Base-by-base conservation (phyloP, 1,140 invertebrate genomes). In the Nephotettix cincticeps region DNA sequence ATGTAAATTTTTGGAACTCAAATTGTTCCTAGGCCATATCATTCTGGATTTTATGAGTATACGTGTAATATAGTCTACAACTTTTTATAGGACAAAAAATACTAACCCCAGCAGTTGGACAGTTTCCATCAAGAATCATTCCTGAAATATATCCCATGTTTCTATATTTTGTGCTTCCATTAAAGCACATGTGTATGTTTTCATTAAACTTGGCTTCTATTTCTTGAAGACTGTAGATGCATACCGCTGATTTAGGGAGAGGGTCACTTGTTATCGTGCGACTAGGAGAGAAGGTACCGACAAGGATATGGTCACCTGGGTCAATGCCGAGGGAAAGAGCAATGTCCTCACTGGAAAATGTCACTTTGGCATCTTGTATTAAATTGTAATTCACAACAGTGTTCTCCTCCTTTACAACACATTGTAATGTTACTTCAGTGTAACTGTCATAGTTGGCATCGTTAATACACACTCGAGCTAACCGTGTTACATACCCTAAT, bases 151-250 rank as follows among this genome's bases (percentile, higher is more conserved):
- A 96, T 21, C 92, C 93, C 89, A 97, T 93, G 77, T 96, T 96
- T 54, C 95, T 85, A 78, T 94, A 93, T 74, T 93, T 93, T 68
- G 91, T 91, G 75, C 92, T 96, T 25, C 94, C 95, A 82, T 97
- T 95, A 80, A 98, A 98, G 82, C 96, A 99, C 89, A 95, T 93
- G 79, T 97, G 36, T 76, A 98, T 97, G 82, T 98, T 98, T 81
- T 96, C 92, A 76, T 94, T 95, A 81, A 99, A 98, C 77, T 93
- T 93, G 65, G 89, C 89, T 78, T 97, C 93, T 74, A 99, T 94
- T 45, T 96, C 91, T 73, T 91, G 87, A 67, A 98, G 82, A 72
- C 91, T 92, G 81, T 91, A 95, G 25, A 93, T 84, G 81, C 93
- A 96, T 71, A 99, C 79, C 0, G 94, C 96, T 1, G 95, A 96